Base-by-base conservation (phyloP, 2,113 vertebrate species). In the Petromus typicus region DNA sequence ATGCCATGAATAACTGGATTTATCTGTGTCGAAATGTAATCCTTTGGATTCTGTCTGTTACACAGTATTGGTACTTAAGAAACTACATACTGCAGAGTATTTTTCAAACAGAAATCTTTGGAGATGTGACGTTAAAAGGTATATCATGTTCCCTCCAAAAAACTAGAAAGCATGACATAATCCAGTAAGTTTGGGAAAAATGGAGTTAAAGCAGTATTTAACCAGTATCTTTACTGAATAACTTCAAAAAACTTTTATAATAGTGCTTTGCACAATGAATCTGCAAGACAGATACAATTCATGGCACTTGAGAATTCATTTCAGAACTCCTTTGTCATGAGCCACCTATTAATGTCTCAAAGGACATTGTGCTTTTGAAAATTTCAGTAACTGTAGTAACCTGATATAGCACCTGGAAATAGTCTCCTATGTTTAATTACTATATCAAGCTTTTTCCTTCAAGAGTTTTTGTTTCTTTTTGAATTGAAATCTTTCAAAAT, bases 391-490 rank as follows among this genome's bases (percentile, higher is more conserved):
- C 30, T 93, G 34, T 14, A 94, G 63, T 93, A 94, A 90, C 80
- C 69, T 86, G 69, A 95, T 93, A 61, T 64, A 87, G 93, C 94
- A 84, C 85, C 88, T 87, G 48, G 54, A 95, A 87, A 90, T 93
- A 61, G 86, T 67, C 89, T 64, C 7, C 79, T 97, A 78, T 27
- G 37, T 92, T 96, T 95, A 93, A 93, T 94, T 67, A 85, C 45
- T 88, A 3, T 87, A 86, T 81, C 67, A 64, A 87, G 54, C 66
- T 56, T 96, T 93, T 92, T 91, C 56, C 95, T 80, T 88, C 67
- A 83, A 75, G 64, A 71, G 13, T 81, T 95, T 97, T 95, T 64
- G 51, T 94, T 96, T 94, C 20, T 48, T 92, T 95, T 95, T 96
- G 57, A 81, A 86, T 92, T 96, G 83, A 90, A 95, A 90, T 95